Evolutionary conservation across 2,113 vertebrate genomes (phyloP), one percentile per base, ranked within the genome.

Genomic region (Ramphastos sulfuratus): DNA sequence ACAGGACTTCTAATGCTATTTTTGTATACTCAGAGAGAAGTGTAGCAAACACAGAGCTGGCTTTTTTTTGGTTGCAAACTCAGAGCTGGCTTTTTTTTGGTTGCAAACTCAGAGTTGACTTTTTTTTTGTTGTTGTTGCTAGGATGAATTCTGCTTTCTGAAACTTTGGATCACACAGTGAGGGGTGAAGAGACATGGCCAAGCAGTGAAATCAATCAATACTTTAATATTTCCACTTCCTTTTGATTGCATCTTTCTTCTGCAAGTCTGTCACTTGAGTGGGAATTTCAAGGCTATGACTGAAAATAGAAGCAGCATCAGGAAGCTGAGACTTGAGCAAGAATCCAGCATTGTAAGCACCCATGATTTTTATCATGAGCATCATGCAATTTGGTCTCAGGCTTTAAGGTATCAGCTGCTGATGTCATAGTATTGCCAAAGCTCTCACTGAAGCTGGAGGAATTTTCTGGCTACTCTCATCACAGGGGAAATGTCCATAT

Each of bases 381-480:
- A 83, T 42, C 6, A 65, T 19, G 33, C 92, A 86, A 90, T 85
- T 75, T 94, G 48, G 33, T 81, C 10, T 0, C 59, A 61, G 46
- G 56, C 82, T 93, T 89, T 70, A 73, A 89, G 88, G 59, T 39
- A 82, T 75, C n/a, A 76, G 44, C 59, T 89, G 80, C 44, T 87
- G 63, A 50, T 66, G 63, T 9, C 5, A 42, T 3, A 3, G 12
- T 75, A 78, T 89, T 91, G 56, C 39, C 63, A 50, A 92, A 89
- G 33, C 82, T 76, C 71, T 76, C 35, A 27, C 69, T 86, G 90
- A 50, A 35, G 11, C 35, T 3, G 3, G 25, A 14, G 37, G 46
- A 88, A 61, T 66, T 91, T 92, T 83, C 35, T 71, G 25, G n/a
- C 58, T 89, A 27, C 67, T 61, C 30, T 42, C 58, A 58, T 59